phyloP scores from a whole-genome alignment of 2,113 vertebrate species.

The Puma concolor region DNA sequence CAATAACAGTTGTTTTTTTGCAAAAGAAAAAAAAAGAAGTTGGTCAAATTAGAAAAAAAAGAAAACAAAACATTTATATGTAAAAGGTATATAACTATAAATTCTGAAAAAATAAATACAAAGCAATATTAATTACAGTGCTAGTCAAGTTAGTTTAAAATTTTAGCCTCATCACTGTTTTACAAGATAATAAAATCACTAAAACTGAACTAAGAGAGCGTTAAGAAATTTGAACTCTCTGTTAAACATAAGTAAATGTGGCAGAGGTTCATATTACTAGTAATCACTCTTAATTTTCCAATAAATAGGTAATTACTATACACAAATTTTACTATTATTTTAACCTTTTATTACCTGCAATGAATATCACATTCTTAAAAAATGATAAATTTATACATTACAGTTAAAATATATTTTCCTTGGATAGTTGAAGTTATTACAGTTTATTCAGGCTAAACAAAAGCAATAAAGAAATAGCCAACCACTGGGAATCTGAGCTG shows the following conservation, averaged over 20 bases:
- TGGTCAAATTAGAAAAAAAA: not conserved
- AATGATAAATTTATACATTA: not conserved
- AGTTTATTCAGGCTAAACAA: not conserved
- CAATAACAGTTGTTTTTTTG: not conserved
- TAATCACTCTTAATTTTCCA: not conserved
- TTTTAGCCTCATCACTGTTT: not conserved
- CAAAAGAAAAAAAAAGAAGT: not conserved
- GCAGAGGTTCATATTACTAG: not conserved
- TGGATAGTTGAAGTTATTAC: not conserved
- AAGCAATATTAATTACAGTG: not conserved
- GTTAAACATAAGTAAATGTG: not conserved
- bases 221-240: not conserved
- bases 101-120: not conserved
- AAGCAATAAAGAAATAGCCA: not conserved
- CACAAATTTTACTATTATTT: not conserved
- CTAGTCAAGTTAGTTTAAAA: not conserved
- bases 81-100: not conserved
- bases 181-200: not conserved
- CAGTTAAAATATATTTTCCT: not conserved
- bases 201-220: not conserved
- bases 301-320: not conserved
- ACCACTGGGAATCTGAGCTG: not conserved
- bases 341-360: not conserved
- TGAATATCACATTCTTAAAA: not conserved
- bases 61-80: not conserved